Evolutionary conservation across 2,888 invertebrate genomes (phyloP), one percentile per base, ranked within the genome.

Genomic region (Platycheirus rosarum): DNA sequence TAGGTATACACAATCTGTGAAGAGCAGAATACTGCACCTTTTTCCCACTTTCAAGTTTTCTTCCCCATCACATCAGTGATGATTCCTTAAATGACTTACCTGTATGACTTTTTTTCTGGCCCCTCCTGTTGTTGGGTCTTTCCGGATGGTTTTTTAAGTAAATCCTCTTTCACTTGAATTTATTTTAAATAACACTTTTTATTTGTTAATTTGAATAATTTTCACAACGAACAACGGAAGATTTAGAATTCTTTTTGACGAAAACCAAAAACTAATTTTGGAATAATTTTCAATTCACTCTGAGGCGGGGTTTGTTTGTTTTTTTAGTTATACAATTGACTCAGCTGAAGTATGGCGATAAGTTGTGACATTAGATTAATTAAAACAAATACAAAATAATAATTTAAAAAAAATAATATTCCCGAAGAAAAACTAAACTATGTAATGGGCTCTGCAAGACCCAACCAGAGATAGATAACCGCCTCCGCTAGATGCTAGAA

Each of bases 401-500:
- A 70, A 73, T 6, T 69, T 57, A 70, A 29, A 77, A 66, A 80
- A 65, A 75, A 60, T 57, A 68, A 73, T 74, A 75, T 51, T 66
- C 60, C 75, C 80, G 75, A 62, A 40, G 60, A 60, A 53, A 55
- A 55, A 57, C 23, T 26, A 23, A 55, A 46, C 32, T 70, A 44
- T 60, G 40, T 75, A n/a, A 66, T 60, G 80, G 76, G 70, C 60
- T 65, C 62, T 18, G 40, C 57, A 40, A 57, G 42, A 48, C 66
- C 75, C 46, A 73, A 70, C 80, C 60, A 70, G 53, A 62, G 26
- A 76, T 60, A 26, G 23, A 37, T 16, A 16, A 44, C 75, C 80
- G 55, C 60, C 70, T 66, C 53, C 76, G 60, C 46, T 46, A 70
- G 80, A 70, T 76, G 80, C 76, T 76, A 76, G 53, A 66, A 66